Percentiles rank a stretch among this genome's conserved stretches.
Conservation (phyloP, 2,113 vertebrate species). For the Bathybates hornii region DNA sequence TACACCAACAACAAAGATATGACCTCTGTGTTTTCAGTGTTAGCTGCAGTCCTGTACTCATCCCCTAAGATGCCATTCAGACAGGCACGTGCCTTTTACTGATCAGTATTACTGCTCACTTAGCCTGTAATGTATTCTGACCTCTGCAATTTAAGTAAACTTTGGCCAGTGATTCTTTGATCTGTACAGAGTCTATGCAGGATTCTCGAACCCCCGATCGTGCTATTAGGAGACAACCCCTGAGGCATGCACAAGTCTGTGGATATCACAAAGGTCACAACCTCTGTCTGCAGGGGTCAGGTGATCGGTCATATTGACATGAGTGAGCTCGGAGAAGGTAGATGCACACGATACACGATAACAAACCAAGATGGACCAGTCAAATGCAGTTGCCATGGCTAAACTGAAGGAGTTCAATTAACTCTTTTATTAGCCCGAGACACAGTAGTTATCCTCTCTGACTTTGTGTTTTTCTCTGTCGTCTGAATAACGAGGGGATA, state of each 20-base stretch:
- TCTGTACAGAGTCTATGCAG: slow-evolving; percentile 10
- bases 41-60: not conserved
- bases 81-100: not conserved
- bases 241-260: not conserved
- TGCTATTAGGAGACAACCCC: not conserved
- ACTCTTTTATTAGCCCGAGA: not conserved
- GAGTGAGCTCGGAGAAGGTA: not conserved
- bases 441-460: not conserved
- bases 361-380: not conserved
- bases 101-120: slow-evolving; percentile 36
- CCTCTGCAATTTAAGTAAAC: slow-evolving; percentile 24
- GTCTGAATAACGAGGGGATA: not conserved
- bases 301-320: not conserved
- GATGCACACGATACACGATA: not conserved
- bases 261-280: slow-evolving; percentile 6
- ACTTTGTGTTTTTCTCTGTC: not conserved
- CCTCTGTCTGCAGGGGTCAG: not conserved
- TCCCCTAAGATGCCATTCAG: not conserved
- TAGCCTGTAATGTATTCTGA: slow-evolving; percentile 32
- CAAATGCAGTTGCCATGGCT: not conserved
- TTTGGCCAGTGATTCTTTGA: slow-evolving; percentile 23
- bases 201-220: not conserved
- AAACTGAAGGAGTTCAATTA: not conserved
- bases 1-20: not conserved
- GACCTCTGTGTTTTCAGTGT: not conserved